Evolutionary conservation across 2,888 invertebrate species (phyloP).

Genomic region (Drosophila histrio): DNA sequence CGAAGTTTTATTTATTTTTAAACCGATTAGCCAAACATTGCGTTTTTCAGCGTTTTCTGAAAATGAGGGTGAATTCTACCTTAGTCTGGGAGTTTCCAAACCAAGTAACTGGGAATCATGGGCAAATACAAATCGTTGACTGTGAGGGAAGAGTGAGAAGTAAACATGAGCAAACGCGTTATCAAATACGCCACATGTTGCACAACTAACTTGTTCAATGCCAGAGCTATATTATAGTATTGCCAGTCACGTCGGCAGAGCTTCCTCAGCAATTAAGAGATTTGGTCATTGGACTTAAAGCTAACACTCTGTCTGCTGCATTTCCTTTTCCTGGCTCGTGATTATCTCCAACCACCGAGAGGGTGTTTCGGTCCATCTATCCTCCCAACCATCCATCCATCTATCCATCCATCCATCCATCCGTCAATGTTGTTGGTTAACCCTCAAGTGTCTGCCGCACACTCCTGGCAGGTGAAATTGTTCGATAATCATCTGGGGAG

Average conservation of each 20-base stretch:
- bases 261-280: slow-evolving; percentile 63
- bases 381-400: not conserved
- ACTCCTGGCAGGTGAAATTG: slow-evolving; percentile 54
- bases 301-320: slow-evolving; percentile 27
- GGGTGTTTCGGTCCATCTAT: slow-evolving; percentile 21
- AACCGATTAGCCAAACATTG: no score
- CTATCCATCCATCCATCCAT: slow-evolving; percentile 17
- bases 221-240: slow-evolving; percentile 1
- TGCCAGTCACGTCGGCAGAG: slow-evolving; percentile 53
- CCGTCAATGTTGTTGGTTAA: slow-evolving; percentile 49
- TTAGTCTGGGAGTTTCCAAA: not conserved
- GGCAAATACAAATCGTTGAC: slow-evolving; percentile 18
- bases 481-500: slow-evolving; percentile 63
- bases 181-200: slow-evolving; percentile 26
- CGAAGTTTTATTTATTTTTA: no score
- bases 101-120: not conserved
- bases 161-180: slow-evolving; percentile 12
- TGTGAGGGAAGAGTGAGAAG: not conserved
- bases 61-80: not conserved
- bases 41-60: no score
- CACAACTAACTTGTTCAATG: slow-evolving; percentile 27
- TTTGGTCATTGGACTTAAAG: slow-evolving; percentile 33
- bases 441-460: slow-evolving; percentile 32
- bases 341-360: slow-evolving; percentile 13
- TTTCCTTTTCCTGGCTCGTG: slow-evolving; percentile 41